Evolutionary conservation across 1,140 invertebrate species (phyloP).

Genomic region (Aphaenogaster rudis): DNA sequence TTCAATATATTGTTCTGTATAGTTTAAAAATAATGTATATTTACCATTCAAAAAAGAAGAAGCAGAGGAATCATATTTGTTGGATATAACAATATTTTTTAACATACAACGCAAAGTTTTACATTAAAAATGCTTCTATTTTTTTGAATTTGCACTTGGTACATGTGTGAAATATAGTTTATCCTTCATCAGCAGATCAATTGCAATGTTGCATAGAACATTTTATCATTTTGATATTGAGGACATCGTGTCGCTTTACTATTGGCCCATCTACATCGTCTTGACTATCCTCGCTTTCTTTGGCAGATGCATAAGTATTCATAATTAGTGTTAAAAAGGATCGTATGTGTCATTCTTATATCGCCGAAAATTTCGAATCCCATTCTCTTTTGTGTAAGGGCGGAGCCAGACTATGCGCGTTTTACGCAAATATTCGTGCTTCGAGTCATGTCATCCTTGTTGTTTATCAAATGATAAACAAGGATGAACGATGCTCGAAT

Average conservation of each 20-base stretch:
- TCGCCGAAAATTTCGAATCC: constrained; percentile 88
- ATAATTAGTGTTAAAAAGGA: constrained; percentile 89
- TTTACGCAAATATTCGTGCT: no score
- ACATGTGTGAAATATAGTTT: constrained; percentile 99
- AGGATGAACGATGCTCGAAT: no score
- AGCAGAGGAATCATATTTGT: no score
- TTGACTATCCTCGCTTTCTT: constrained; percentile 82
- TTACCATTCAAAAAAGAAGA: background rate
- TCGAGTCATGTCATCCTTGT: no score
- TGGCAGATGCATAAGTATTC: constrained; percentile 84
- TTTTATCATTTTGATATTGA: constrained; percentile 95
- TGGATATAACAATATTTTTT: background rate
- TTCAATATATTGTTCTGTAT: background rate
- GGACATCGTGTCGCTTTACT: constrained; percentile 95
- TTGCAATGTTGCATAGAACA: constrained; percentile 98
- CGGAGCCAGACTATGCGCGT: no score
- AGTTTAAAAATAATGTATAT: background rate
- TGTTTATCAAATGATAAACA: no score
- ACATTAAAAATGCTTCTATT: constrained; percentile 90
- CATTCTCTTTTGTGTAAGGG: constrained; percentile 87
- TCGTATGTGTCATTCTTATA: constrained; percentile 89
- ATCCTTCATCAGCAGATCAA: constrained; percentile 99
- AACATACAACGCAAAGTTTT: background rate
- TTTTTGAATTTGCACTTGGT: constrained; percentile 95
- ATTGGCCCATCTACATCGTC: constrained; percentile 91